Evolutionary conservation across 2,888 invertebrate genomes (phyloP).

Genomic region (Leptinotarsa haldemani): DNA sequence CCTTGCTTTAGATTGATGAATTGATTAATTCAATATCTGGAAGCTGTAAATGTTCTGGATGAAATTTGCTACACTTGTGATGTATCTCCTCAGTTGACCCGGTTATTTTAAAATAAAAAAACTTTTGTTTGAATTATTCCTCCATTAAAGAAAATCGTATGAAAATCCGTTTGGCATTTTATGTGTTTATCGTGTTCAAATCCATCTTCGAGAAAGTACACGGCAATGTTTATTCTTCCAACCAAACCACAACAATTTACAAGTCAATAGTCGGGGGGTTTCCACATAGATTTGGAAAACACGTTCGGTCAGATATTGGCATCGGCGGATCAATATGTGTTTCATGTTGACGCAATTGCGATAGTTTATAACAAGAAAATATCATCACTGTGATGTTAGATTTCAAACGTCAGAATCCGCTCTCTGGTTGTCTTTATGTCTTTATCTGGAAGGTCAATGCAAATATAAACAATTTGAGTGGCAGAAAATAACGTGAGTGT

Average conservation of each 20-base stretch:
- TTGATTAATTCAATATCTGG: too few species aligned
- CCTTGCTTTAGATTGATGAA: too few species aligned
- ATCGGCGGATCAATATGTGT: background rate
- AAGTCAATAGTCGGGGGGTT: background rate
- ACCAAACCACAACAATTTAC: background rate
- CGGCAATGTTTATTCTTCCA: too few species aligned
- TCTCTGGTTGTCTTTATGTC: background rate
- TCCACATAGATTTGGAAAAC: background rate
- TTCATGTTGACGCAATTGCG: background rate
- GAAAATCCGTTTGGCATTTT: too few species aligned
- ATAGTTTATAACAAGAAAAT: background rate
- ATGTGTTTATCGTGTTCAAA: too few species aligned
- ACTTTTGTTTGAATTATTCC: too few species aligned
- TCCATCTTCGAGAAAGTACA: too few species aligned
- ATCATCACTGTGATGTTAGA: background rate
- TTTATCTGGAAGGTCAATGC: constrained; percentile 2
- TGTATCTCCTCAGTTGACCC: too few species aligned
- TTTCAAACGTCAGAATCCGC: background rate
- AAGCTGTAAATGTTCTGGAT: too few species aligned
- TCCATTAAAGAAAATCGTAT: too few species aligned
- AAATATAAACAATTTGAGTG: background rate
- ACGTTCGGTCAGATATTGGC: background rate
- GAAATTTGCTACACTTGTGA: too few species aligned
- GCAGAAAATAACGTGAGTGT: background rate
- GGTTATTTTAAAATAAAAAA: too few species aligned